A percentile compares a stretch with the other conserved stretches of the same genome.
Evolutionary conservation across 2,888 invertebrate species (phyloP).

Genomic region (Strigamia transsilvanica): DNA sequence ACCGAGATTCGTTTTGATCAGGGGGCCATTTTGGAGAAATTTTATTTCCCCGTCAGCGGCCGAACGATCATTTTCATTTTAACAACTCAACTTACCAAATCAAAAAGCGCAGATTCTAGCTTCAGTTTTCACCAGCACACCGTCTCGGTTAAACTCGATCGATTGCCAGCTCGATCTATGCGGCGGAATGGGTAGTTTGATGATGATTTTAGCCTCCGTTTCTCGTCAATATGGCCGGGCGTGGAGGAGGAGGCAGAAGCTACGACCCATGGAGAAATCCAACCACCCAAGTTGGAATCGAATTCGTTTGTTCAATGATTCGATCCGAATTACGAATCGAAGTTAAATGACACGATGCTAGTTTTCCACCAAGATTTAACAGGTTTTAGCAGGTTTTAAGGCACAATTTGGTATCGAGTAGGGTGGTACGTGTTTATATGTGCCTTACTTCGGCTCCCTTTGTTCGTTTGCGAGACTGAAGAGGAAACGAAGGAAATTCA

Average conservation of each 20-base stretch:
- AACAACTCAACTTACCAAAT: constrained; percentile 27
- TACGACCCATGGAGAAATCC: constrained; percentile 50
- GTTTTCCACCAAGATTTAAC: not conserved
- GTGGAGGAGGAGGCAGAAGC: constrained; percentile 52
- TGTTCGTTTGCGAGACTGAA: constrained; percentile 45
- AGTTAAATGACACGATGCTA: not conserved
- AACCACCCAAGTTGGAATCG: constrained; percentile 35
- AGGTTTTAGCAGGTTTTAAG: not conserved
- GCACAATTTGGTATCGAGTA: constrained; percentile 32
- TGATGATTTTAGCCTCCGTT: constrained; percentile 28
- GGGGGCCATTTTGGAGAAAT: constrained; percentile 35
- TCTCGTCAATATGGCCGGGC: constrained; percentile 52
- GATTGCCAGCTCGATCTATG: constrained; percentile 48
- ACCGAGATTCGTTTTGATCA: constrained; percentile 44
- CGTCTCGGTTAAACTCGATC: constrained; percentile 1
- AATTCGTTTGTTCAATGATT: not conserved
- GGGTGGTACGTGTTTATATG: constrained; percentile 28
- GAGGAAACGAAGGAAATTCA: constrained; percentile 43
- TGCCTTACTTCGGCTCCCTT: constrained; percentile 46
- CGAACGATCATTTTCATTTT: constrained; percentile 3
- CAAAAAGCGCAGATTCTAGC: not conserved
- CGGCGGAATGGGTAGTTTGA: constrained; percentile 37
- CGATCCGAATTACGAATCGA: constrained; percentile 1
- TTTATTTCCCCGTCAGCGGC: constrained; percentile 34
- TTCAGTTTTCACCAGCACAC: constrained; percentile 22